These are phyloP conservation scores for Myotis vivesi DNA, from an alignment of 2,797 vertebrate genomes.

Conservation along the genomic window DNA sequence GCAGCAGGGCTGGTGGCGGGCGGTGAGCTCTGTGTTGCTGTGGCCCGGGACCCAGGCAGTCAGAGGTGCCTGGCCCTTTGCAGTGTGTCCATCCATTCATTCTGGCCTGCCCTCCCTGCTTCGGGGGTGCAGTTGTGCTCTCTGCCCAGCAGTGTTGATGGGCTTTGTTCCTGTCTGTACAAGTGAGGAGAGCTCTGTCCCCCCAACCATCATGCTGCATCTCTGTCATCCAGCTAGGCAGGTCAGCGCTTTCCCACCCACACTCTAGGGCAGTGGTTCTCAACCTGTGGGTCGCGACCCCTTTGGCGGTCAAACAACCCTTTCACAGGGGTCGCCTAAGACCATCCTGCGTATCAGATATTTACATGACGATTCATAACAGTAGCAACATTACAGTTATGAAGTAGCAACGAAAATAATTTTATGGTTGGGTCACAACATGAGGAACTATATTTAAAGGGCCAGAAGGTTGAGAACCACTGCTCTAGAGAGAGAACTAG, in stretches of 20 bases:
- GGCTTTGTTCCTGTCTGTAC: background rate
- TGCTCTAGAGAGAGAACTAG: background rate
- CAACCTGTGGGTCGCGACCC: no score
- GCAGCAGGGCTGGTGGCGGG: background rate
- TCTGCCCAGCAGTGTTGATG: background rate
- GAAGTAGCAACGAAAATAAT: no score
- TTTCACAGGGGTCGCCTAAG: no score
- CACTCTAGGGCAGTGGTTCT: background rate
- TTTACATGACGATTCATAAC: no score
- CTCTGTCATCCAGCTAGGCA: no score
- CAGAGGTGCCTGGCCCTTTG: background rate
- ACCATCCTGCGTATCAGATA: no score
- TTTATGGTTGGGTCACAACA: no score
- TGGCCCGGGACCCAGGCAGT: background rate
- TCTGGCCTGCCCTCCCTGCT: background rate
- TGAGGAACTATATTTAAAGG: no score
- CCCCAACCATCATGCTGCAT: rapidly evolving
- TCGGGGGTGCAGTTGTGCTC: background rate
- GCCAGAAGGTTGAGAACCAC: no score
- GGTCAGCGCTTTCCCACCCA: background rate
- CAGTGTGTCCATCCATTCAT: no score
- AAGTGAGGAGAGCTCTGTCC: background rate
- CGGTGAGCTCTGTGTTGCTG: rapidly evolving
- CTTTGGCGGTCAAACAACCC: no score
- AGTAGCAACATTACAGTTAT: no score